Conservation (phyloP, 2,888 invertebrate species). For the Allolobophora icterica region DNA sequence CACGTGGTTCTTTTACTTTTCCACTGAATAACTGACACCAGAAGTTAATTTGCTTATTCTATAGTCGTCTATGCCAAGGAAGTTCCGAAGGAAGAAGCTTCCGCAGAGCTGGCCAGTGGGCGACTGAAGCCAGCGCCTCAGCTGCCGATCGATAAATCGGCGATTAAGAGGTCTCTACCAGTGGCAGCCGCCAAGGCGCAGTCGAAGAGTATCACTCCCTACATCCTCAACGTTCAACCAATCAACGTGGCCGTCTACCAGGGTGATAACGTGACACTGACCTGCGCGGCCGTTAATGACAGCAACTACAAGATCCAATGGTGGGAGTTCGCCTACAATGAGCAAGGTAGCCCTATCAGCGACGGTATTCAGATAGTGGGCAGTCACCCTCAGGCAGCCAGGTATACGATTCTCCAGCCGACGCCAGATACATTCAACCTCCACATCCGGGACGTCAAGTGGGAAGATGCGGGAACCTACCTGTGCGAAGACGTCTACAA, state of each 20-base stretch:
- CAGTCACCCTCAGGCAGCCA: neutral
- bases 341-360: neutral
- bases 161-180: neutral
- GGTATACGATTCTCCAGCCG: constrained; percentile 13
- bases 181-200: neutral
- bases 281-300: neutral
- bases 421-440: neutral
- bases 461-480: constrained; percentile 23
- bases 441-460: constrained; percentile 33
- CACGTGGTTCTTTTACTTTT: neutral
- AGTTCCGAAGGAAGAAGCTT: neutral
- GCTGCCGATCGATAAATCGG: neutral
- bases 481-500: constrained; percentile 23
- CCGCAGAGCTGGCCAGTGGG: neutral
- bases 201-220: neutral
- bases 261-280: neutral
- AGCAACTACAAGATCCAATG: constrained; percentile 12
- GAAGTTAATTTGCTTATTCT: neutral
- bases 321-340: constrained; percentile 13
- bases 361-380: neutral
- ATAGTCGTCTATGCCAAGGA: neutral
- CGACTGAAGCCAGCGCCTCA: neutral
- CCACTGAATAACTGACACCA: too few species aligned
- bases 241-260: constrained; percentile 21
- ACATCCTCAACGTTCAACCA: neutral